phyloP scores from a whole-genome alignment of 2,113 vertebrate genomes.

The Oenanthe melanoleuca region DNA sequence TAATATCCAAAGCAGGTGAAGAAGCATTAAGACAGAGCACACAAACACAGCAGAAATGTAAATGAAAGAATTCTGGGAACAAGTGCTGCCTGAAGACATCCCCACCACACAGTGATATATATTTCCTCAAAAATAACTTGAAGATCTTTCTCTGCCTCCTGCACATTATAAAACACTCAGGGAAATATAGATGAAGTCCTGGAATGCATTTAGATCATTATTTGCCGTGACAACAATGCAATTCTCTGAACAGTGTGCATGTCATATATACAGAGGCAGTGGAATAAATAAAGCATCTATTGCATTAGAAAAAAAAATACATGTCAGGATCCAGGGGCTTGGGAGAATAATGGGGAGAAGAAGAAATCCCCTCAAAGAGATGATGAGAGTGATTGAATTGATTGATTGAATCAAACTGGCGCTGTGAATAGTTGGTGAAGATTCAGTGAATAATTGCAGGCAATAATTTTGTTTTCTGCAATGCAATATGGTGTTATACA shows the following conservation, averaged over 20 bases:
- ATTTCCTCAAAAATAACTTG: background rate
- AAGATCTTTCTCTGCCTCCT: background rate
- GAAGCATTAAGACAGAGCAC: background rate
- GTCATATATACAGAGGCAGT: background rate
- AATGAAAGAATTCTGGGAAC: background rate
- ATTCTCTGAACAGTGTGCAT: background rate
- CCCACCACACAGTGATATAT: background rate
- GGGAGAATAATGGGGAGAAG: background rate
- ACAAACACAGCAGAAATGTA: conserved; percentile 19
- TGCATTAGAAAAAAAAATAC: background rate
- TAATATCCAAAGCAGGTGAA: background rate
- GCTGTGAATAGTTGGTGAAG: background rate
- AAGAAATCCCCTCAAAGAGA: background rate
- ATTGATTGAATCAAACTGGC: background rate
- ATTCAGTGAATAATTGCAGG: background rate
- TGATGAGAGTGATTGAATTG: background rate
- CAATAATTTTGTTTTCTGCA: background rate
- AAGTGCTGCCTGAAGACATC: conserved; percentile 9
- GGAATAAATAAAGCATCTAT: conserved; percentile 7
- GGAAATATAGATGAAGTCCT: conserved; percentile 25
- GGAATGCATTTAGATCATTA: conserved; percentile 25
- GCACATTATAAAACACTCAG: conserved; percentile 9
- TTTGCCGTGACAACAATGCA: background rate
- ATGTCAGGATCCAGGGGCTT: background rate
- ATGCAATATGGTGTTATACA: background rate